Conservation (phyloP, 2,888 invertebrate species). For the Scaptomyza tumidula region DNA sequence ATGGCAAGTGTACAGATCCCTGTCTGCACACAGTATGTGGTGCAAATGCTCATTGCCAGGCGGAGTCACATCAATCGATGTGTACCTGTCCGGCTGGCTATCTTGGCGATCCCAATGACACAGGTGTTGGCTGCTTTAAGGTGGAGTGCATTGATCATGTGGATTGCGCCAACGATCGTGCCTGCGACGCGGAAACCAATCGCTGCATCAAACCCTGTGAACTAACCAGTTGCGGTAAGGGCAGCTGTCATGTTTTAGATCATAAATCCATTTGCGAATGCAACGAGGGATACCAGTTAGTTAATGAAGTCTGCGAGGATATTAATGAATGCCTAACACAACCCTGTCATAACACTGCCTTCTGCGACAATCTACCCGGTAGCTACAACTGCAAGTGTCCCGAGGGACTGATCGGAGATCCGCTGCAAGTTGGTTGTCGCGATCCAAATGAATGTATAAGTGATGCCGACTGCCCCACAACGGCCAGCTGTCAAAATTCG, state of each 20-base stretch:
- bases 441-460: constrained; percentile 93
- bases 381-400: constrained; percentile 91
- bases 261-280: constrained; percentile 91
- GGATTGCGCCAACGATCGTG: constrained; percentile 91
- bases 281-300: constrained; percentile 89
- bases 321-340: constrained; percentile 91
- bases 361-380: constrained; percentile 91
- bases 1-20: constrained; percentile 92
- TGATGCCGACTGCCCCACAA: constrained; percentile 91
- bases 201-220: constrained; percentile 94
- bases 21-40: constrained; percentile 91
- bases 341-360: constrained; percentile 92
- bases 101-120: constrained; percentile 92
- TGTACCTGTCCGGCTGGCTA: constrained; percentile 93
- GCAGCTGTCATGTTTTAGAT: constrained; percentile 89
- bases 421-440: constrained; percentile 89
- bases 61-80: constrained; percentile 89
- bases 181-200: constrained; percentile 90
- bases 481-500: constrained; percentile 90
- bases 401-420: constrained; percentile 92
- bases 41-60: constrained; percentile 90
- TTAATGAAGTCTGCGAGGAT: constrained; percentile 90
- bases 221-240: constrained; percentile 91
- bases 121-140: constrained; percentile 92
- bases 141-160: constrained; percentile 92